Percentiles rank a stretch among this genome's conserved stretches.
Conservation (phyloP, 2,797 vertebrate species). For the Rhinella marina region DNA sequence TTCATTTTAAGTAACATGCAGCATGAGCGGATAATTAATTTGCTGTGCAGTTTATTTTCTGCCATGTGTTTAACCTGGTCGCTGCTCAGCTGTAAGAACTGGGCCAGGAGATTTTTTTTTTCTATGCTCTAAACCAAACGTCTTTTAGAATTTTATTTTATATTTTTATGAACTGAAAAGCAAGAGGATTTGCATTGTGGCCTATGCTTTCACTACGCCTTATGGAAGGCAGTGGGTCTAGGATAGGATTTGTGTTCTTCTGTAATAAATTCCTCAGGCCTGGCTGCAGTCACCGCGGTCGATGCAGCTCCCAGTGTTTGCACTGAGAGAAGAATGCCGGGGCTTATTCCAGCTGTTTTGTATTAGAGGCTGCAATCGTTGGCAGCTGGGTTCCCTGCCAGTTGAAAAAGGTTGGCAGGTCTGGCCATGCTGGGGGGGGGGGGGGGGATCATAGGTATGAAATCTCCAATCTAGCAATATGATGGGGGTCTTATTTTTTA, state of each 20-base stretch:
- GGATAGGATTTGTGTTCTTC: conserved; percentile 53
- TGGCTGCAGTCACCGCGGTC: conserved; percentile 63
- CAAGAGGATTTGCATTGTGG: not conserved
- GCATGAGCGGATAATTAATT: conserved; percentile 64
- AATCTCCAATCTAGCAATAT: not conserved
- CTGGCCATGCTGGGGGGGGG: conserved; percentile 45
- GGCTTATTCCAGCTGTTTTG: conserved; percentile 76
- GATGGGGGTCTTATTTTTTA: too few relatives aligned
- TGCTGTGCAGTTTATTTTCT: conserved; percentile 45
- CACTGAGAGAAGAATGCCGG: conserved; percentile 69
- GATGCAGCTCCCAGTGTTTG: conserved; percentile 75
- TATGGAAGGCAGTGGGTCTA: not conserved
- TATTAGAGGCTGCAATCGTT: conserved; percentile 71
- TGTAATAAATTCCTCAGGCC: conserved; percentile 63
- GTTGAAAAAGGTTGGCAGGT: conserved; percentile 71
- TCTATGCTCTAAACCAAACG: not conserved
- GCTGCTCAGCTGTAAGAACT: not conserved
- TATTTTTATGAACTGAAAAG: not conserved
- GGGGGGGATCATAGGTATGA: not conserved
- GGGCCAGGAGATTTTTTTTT: not conserved
- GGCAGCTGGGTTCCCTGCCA: conserved; percentile 72
- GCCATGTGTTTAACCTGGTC: conserved; percentile 21
- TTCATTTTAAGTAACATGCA: conserved; percentile 69
- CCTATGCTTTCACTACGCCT: not conserved
- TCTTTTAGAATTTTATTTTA: not conserved